A percentile compares a stretch with the other conserved stretches of the same genome.
Conservation (phyloP, 2,797 vertebrate species). For the Rhabdophis nuchalis region DNA sequence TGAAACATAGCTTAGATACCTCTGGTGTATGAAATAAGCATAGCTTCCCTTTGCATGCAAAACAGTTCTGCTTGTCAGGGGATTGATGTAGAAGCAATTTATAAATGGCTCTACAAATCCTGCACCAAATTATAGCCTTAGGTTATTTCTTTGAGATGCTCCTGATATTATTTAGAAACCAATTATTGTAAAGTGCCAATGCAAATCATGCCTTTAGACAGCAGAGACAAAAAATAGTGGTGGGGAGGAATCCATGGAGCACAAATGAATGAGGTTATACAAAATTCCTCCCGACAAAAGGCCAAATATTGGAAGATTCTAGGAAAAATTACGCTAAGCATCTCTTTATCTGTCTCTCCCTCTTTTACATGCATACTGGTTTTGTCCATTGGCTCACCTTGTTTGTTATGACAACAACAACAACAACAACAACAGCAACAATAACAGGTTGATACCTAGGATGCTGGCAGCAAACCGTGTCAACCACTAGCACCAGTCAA, state of each 20-base stretch:
- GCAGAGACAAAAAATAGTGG: constrained; percentile 11
- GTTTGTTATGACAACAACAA: not conserved
- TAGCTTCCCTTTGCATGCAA: not conserved
- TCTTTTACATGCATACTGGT: not conserved
- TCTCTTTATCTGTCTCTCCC: not conserved
- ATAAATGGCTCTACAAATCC: constrained; percentile 36
- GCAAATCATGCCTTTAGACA: constrained; percentile 15
- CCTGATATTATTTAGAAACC: constrained; percentile 43
- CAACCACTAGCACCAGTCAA: no score
- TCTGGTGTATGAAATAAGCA: constrained; percentile 28
- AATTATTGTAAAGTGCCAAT: constrained; percentile 55
- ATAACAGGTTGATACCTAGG: no score
- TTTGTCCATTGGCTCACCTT: not conserved
- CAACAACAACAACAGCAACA: no score
- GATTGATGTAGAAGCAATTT: constrained; percentile 23
- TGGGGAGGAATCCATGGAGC: constrained; percentile 35
- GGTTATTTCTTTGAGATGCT: constrained; percentile 35
- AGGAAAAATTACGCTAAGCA: constrained; percentile 16
- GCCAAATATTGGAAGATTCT: constrained; percentile 17
- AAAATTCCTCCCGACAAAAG: constrained; percentile 13
- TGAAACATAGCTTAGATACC: constrained; percentile 24
- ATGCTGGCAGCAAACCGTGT: no score
- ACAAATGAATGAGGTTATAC: constrained; percentile 31
- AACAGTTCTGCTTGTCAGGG: not conserved
- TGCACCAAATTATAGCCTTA: constrained; percentile 44